Conservation (phyloP, 2,888 invertebrate genomes). For the Polietes domitor region DNA sequence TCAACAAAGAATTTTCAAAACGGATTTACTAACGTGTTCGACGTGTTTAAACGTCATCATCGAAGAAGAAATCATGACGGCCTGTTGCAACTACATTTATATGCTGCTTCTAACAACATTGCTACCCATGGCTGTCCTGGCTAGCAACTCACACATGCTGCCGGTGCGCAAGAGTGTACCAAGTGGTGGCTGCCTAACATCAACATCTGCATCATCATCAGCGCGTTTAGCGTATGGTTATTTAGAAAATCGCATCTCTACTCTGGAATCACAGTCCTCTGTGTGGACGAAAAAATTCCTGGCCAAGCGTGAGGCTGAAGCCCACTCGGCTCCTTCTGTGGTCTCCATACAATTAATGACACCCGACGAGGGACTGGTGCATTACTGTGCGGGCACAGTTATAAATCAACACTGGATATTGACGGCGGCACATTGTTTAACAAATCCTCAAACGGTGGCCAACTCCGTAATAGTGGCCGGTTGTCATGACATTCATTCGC, state of each 20-base stretch:
- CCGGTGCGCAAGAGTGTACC: slow-evolving; percentile 34
- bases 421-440: slow-evolving; percentile 79
- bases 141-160: slow-evolving; percentile 67
- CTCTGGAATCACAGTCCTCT: slow-evolving; percentile 68
- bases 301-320: slow-evolving; percentile 77
- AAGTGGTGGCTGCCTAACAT: neutral
- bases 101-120: slow-evolving; percentile 73
- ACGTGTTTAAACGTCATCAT: slow-evolving; percentile 50
- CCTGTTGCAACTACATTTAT: slow-evolving; percentile 72
- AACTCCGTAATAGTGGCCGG: slow-evolving; percentile 78
- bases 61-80: slow-evolving; percentile 73
- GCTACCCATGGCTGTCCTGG: slow-evolving; percentile 75
- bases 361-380: slow-evolving; percentile 73
- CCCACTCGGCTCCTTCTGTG: slow-evolving; percentile 78
- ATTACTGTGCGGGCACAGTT: slow-evolving; percentile 79
- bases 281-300: slow-evolving; percentile 75
- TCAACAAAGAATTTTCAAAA: slow-evolving; percentile 54
- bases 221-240: slow-evolving; percentile 66
- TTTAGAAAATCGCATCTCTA: slow-evolving; percentile 72
- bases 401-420: slow-evolving; percentile 79
- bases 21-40: slow-evolving; percentile 63
- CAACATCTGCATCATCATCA: slow-evolving; percentile 26
- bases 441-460: slow-evolving; percentile 72
- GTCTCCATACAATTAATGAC: slow-evolving; percentile 78
- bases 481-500: slow-evolving; percentile 76